Evolutionary conservation across 2,888 invertebrate species (phyloP).

Genomic region (Tetanocera ferruginea): DNA sequence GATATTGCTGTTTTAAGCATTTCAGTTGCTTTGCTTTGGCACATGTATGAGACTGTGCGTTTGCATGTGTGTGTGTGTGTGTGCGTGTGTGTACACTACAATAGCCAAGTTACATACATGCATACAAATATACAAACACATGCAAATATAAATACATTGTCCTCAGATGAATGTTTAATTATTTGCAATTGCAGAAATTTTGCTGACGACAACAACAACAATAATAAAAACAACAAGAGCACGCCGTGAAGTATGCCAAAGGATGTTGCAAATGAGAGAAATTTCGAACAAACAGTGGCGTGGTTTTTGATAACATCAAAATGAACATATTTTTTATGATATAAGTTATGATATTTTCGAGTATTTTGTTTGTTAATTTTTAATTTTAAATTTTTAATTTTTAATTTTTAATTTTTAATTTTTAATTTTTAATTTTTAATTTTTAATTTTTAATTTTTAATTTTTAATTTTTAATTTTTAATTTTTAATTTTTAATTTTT

Average conservation of each 20-base stretch:
- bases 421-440: not conserved
- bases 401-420: not conserved
- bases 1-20: constrained; percentile 8
- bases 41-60: not conserved
- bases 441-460: too few relatives aligned
- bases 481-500: too few relatives aligned
- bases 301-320: not conserved
- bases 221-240: constrained; percentile 35
- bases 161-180: constrained; percentile 41
- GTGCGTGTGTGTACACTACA: not conserved
- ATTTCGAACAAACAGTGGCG: not conserved
- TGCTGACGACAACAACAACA: constrained; percentile 9
- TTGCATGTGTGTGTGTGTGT: not conserved
- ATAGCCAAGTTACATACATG: constrained; percentile 8
- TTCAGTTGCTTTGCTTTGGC: constrained; percentile 6
- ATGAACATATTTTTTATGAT: not conserved
- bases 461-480: too few relatives aligned
- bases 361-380: not conserved
- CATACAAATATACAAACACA: not conserved
- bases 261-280: constrained; percentile 1
- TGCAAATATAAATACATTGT: constrained; percentile 26
- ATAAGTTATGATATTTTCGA: not conserved
- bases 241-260: not conserved
- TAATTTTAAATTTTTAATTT: not conserved
- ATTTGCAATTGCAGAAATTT: constrained; percentile 40